These are phyloP conservation scores for Meriones psammophilus DNA, from an alignment of 2,797 vertebrate genomes.

Conservation along the genomic window DNA sequence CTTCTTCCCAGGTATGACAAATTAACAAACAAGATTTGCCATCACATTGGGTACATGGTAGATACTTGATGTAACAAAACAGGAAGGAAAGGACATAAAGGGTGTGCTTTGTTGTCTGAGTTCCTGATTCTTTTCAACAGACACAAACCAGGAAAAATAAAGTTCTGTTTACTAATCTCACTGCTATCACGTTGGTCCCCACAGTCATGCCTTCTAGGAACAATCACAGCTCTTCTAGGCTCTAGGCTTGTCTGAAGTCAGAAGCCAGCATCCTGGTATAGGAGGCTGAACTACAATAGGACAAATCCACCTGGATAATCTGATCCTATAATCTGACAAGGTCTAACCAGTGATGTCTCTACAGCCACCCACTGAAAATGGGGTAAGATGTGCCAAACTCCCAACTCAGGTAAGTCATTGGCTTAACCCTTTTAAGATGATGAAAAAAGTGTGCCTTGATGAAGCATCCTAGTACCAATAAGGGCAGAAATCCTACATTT, in stretches of 20 bases:
- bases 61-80: not conserved
- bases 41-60: not conserved
- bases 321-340: not conserved
- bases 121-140: not conserved
- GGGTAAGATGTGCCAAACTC: not conserved
- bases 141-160: not conserved
- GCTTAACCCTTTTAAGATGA: not conserved
- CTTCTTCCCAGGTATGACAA: not conserved
- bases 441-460: not conserved
- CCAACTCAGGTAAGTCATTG: not conserved
- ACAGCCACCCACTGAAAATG: not conserved
- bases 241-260: not conserved
- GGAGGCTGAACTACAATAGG: not conserved
- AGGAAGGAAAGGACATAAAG: not conserved
- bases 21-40: not conserved
- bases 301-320: not conserved
- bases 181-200: not conserved
- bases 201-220: not conserved
- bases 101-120: constrained; percentile 23
- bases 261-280: not conserved
- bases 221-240: not conserved
- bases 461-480: not conserved
- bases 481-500: not conserved
- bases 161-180: not conserved
- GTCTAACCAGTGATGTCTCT: not conserved